A percentile compares a stretch with the other conserved stretches of the same genome.
These are phyloP conservation scores for Gymnodraco acuticeps DNA, from an alignment of 2,797 vertebrate genomes.

Conservation along the genomic window DNA sequence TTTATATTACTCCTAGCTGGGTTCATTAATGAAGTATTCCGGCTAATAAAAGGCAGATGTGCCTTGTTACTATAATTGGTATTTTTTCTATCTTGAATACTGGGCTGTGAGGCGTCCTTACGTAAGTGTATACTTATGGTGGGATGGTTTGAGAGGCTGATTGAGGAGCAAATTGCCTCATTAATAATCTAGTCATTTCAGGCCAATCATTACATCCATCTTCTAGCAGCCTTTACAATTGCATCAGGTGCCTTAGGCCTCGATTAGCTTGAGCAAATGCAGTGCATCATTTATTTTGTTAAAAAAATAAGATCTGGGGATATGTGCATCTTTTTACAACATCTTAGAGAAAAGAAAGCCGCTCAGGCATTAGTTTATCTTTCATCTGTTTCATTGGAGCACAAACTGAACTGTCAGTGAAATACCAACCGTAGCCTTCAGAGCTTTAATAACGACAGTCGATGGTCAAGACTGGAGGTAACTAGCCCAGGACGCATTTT, in stretches of 20 bases:
- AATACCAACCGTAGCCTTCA: slow-evolving; percentile 52
- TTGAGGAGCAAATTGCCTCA: slow-evolving; percentile 67
- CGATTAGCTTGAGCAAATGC: slow-evolving; percentile 66
- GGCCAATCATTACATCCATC: slow-evolving; percentile 66
- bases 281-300: slow-evolving; percentile 55
- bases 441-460: slow-evolving; percentile 39
- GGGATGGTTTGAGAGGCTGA: slow-evolving; percentile 60
- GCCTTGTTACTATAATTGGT: slow-evolving; percentile 74
- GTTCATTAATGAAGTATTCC: slow-evolving; percentile 75
- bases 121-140: slow-evolving; percentile 56
- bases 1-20: slow-evolving; percentile 66
- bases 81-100: slow-evolving; percentile 71
- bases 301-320: slow-evolving; percentile 51
- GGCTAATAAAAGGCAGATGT: slow-evolving; percentile 76
- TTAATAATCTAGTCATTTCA: slow-evolving; percentile 76
- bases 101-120: slow-evolving; percentile 56
- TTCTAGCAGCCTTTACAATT: slow-evolving; percentile 50
- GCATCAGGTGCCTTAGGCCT: slow-evolving; percentile 57
- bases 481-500: slow-evolving; percentile 34
- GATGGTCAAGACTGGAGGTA: slow-evolving; percentile 34
- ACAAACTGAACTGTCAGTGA: slow-evolving; percentile 27
- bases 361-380: slow-evolving; percentile 17
- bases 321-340: slow-evolving; percentile 23
- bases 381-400: slow-evolving; percentile 25
- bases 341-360: slow-evolving; percentile 20